Conservation (phyloP, 2,113 vertebrate genomes). For the Empidonax traillii region DNA sequence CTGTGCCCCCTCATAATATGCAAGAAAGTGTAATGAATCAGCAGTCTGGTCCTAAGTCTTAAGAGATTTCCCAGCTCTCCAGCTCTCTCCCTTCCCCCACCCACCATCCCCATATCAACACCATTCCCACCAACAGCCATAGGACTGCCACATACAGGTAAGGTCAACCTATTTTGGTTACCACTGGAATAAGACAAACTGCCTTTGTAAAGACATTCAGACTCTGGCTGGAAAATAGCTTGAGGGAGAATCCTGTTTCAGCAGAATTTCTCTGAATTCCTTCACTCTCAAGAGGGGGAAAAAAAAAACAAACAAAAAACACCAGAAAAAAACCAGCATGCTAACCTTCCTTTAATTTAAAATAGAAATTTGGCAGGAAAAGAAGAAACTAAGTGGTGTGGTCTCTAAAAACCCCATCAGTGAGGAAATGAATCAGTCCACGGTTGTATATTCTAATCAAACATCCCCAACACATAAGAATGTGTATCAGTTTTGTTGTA, state of each 20-base stretch:
- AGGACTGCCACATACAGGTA: neutral
- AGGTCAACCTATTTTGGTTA: neutral
- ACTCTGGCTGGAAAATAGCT: neutral
- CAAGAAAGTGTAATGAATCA: neutral
- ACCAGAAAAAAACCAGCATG: rapidly evolving
- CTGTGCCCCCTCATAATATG: rapidly evolving
- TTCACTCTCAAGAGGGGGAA: neutral
- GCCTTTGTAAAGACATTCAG: neutral
- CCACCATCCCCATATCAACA: neutral
- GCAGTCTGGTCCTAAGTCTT: neutral
- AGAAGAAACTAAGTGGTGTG: neutral
- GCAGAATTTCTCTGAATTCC: neutral
- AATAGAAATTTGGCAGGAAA: neutral
- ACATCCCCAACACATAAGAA: neutral
- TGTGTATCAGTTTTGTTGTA: neutral
- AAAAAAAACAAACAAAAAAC: neutral
- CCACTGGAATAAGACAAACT: neutral
- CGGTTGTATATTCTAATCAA: neutral
- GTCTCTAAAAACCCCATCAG: neutral
- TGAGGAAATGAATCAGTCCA: neutral
- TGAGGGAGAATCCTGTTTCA: neutral
- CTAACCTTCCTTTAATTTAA: neutral
- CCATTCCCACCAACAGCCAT: neutral
- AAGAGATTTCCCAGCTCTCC: neutral
- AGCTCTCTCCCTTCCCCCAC: neutral